Base-by-base conservation (phyloP, 37 sponge, comb jelly and placozoan species). In the Diacarnus erythraeanus region DNA sequence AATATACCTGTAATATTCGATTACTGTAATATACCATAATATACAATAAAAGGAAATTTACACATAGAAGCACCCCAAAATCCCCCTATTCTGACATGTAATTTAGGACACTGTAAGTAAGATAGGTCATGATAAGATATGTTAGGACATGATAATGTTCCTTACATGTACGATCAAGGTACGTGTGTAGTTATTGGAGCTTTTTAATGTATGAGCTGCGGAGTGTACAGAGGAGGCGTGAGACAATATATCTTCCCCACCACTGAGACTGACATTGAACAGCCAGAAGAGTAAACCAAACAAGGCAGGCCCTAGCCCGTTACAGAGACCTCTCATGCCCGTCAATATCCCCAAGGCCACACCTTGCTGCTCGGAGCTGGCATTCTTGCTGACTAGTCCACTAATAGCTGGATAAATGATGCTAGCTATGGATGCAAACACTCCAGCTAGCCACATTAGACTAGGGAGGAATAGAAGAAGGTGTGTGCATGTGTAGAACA, bases 331-430 rank as follows among this genome's bases (percentile, higher is more conserved):
- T 77, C 96, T 79, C 38, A 96, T 77, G 2, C 96, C 96, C 51
- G 96, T 96, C 3, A 96, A 59, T 22, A 96, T 87, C 3, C 96
- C 96, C 37, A 94, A 83, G 6, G 72, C 83, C 34, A 90, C 89
- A 54, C 95, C 96, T 74, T 95, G 96, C 41, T 92, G 92, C 27
- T 89, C 90, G 8, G 87, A 38, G 22, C 77, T 83, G 0, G 93
- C 90, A 58, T 89, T 92, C 67, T 69, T 87, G 68, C 88, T 86
- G 40, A 89, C 93, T 22, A 92, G 73, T 18, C 93, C 88, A 71
- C 91, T 92, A 47, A 96, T 83, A 41, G 93, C 90, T 10, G 96
- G 96, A 63, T 96, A 96, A 38, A 90, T 89, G 69, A 96, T 89
- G 51, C 78, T 82, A 22, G 93, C 77, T 0, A 89, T 42, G 6